Evolutionary conservation across 2,888 invertebrate genomes (phyloP).

Genomic region (Mantis religiosa): DNA sequence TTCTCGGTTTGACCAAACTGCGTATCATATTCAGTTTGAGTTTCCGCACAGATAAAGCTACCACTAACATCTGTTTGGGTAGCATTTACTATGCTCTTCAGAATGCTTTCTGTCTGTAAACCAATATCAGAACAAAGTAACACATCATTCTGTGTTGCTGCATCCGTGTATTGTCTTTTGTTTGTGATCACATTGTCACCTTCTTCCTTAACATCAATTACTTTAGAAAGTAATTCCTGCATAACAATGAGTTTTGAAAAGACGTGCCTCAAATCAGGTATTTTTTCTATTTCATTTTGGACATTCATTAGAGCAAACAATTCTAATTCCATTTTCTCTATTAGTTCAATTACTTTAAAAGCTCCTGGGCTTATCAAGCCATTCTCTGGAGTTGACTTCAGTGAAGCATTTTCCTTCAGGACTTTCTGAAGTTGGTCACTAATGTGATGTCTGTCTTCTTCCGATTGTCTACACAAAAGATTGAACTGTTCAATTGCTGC

Average conservation of each 20-base stretch:
- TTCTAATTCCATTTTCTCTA: background rate
- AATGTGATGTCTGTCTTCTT: constrained; percentile 30
- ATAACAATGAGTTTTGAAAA: background rate
- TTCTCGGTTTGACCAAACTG: background rate
- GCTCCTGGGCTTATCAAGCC: background rate
- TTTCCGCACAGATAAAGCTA: background rate
- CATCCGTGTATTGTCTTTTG: background rate
- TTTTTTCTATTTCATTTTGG: background rate
- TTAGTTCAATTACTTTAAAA: background rate
- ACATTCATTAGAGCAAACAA: background rate
- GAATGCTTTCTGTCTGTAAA: background rate
- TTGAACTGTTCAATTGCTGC: constrained; percentile 24
- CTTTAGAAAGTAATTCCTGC: background rate
- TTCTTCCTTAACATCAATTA: background rate
- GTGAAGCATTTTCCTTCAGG: constrained; percentile 20
- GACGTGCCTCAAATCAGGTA: background rate
- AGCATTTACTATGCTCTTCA: background rate
- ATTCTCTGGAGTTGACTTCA: background rate
- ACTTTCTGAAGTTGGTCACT: constrained; percentile 27
- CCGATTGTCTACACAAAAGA: constrained; percentile 20
- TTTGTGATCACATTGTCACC: background rate
- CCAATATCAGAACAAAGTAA: background rate
- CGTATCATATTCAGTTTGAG: background rate
- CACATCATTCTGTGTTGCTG: background rate
- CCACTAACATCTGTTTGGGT: background rate